Evolutionary conservation across 2,797 vertebrate species (phyloP), one percentile per base, ranked within the genome.

Genomic region (Tachyglossus aculeatus): DNA sequence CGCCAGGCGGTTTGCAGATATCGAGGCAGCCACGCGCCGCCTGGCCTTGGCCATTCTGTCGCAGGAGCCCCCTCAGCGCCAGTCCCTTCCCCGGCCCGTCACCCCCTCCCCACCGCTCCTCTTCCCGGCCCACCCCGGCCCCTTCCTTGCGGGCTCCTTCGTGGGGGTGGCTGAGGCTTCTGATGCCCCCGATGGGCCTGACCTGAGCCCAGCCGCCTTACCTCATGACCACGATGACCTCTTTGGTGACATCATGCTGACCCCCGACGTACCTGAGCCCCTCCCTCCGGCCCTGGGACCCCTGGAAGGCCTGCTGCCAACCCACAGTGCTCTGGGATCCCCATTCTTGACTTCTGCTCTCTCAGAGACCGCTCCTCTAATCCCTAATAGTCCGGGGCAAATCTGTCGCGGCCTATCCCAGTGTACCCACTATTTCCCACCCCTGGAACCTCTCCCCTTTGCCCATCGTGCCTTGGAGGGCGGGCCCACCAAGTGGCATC

Each of bases 1-100:
- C 18, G n/a, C 8, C 71, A 85, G 71, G 59, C 76, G 79, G 41
- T 82, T 80, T 50, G 62, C 53, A 34, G 66, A 57, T 57, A 71
- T 78, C 1, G 57, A 80, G 40, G 71, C 70, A 0, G 63, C 76
- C 39, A 74, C 80, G 37, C 78, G 52, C 44, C 31, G 1, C 55
- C 56, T 76, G 62, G 65, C 63, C 50, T 48, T 44, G n/a, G 57
- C 75, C 27, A 50, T 81, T 55, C 67, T 73, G 33, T 80, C 75
- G 18, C 80, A 74, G 40, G 51, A 71, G 51, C 72, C 40, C 1
- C 53, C 56, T 5, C 22, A 52, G 11, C 76, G n/a, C 34, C 71
- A 61, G 53, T 37, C 8, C 0, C n/a, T 7, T 0, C 21, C 36
- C 40, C 60, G 1, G 0, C 71, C 50, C 8, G 38, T 2, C 1